Evolutionary conservation across 2,888 invertebrate genomes (phyloP).

Genomic region (Pasiphila rectangulata): DNA sequence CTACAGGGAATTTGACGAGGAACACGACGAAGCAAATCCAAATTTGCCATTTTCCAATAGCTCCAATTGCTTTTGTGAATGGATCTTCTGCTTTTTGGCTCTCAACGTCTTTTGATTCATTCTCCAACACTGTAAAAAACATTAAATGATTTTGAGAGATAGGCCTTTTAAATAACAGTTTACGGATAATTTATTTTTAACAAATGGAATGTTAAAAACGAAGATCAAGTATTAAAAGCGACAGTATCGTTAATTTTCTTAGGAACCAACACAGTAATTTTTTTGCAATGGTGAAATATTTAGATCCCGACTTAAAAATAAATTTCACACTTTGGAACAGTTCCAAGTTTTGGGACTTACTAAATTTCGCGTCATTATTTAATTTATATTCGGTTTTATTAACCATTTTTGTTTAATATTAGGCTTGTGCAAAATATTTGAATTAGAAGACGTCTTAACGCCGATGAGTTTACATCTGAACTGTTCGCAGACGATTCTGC

Average conservation of each 20-base stretch:
- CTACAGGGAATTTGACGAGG: constrained; percentile 88
- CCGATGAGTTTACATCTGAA: constrained; percentile 9
- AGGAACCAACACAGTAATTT: background rate
- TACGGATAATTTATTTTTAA: no score
- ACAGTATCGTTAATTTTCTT: no score
- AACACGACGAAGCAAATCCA: constrained; percentile 85
- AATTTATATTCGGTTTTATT: constrained; percentile 30
- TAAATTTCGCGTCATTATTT: constrained; percentile 28
- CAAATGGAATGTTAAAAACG: no score
- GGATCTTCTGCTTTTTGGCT: constrained; percentile 76
- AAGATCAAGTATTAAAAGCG: no score
- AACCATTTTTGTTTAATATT: constrained; percentile 19
- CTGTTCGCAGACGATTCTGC: constrained; percentile 20
- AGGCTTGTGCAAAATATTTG: background rate
- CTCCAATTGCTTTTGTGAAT: constrained; percentile 85
- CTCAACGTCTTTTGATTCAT: constrained; percentile 54
- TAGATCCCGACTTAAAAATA: constrained; percentile 19
- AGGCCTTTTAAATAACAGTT: no score
- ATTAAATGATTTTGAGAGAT: constrained; percentile 2
- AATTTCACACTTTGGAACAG: constrained; percentile 20
- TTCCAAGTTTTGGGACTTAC: constrained; percentile 32
- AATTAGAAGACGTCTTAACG: constrained; percentile 13
- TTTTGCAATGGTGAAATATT: background rate
- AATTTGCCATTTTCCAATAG: constrained; percentile 88
- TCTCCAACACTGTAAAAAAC: constrained; percentile 66